phyloP scores from a whole-genome alignment of 2,888 invertebrate genomes.

The Pseudeuparius sepicola region DNA sequence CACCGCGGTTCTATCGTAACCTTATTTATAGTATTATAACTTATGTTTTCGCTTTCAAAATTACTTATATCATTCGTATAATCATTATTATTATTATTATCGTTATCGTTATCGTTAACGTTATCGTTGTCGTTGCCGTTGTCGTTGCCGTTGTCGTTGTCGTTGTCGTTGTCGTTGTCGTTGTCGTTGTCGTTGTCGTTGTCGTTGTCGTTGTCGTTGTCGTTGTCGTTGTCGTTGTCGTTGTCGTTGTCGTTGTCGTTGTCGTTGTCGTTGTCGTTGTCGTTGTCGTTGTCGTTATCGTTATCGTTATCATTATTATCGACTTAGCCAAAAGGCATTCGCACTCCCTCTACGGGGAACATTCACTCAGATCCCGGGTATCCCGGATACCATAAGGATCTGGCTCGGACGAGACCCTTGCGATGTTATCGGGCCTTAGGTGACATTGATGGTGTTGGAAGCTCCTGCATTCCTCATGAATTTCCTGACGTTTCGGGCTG shows the following conservation, averaged over 20 bases:
- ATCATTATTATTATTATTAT: conserved; percentile 1
- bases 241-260: not conserved
- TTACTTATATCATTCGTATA: no score
- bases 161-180: not conserved
- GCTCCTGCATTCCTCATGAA: no score
- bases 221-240: not conserved
- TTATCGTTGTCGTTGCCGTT: not conserved
- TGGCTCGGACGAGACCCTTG: no score
- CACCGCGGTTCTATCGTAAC: not conserved
- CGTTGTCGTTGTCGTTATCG: not conserved
- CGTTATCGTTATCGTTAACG: not conserved
- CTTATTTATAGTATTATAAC: not conserved
- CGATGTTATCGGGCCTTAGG: no score
- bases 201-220: not conserved
- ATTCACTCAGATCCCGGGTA: no score
- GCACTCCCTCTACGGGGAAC: no score
- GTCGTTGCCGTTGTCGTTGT: not conserved
- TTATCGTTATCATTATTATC: conserved; percentile 1
- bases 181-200: not conserved
- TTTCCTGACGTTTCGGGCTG: no score
- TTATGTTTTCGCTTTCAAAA: no score
- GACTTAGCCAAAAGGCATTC: no score
- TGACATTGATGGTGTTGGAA: no score
- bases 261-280: not conserved
- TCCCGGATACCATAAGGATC: no score